Conservation (phyloP, 2,113 vertebrate species). For the Columba janthina region DNA sequence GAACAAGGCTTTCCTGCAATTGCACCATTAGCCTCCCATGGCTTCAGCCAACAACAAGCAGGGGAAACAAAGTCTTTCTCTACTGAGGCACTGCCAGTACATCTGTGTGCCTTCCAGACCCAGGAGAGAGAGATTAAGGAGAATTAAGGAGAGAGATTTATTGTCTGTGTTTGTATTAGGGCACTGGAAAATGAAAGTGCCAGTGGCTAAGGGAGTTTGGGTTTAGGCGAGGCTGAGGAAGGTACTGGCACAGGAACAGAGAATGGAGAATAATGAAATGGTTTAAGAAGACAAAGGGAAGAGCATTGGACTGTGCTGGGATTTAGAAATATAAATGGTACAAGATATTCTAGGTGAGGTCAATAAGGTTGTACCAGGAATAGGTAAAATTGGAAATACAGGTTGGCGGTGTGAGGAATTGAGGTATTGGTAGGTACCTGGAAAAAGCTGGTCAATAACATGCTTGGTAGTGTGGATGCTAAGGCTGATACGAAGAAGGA, state of each 20-base stretch:
- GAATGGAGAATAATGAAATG: not conserved
- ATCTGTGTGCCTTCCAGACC: not conserved
- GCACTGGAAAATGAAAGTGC: not conserved
- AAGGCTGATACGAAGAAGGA: not conserved
- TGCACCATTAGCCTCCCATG: not conserved
- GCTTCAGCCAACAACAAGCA: not conserved
- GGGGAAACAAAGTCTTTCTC: not conserved
- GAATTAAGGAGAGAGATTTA: not conserved
- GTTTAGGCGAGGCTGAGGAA: not conserved
- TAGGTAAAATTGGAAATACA: not conserved
- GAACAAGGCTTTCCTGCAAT: not conserved
- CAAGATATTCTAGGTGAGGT: not conserved
- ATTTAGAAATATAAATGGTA: not conserved
- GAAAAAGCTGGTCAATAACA: not conserved
- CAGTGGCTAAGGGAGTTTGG: not conserved
- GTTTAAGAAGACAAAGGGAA: not conserved
- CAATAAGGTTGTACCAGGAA: not conserved
- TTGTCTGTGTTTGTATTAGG: not conserved
- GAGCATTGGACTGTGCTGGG: not conserved
- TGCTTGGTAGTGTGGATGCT: not conserved
- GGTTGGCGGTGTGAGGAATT: not conserved
- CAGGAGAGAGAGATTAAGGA: not conserved
- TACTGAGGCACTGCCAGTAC: not conserved
- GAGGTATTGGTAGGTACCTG: not conserved
- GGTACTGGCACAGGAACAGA: not conserved